Evolutionary conservation across 1,140 invertebrate genomes (phyloP), one percentile per base, ranked within the genome.

Genomic region (Tachypleus tridentatus): DNA sequence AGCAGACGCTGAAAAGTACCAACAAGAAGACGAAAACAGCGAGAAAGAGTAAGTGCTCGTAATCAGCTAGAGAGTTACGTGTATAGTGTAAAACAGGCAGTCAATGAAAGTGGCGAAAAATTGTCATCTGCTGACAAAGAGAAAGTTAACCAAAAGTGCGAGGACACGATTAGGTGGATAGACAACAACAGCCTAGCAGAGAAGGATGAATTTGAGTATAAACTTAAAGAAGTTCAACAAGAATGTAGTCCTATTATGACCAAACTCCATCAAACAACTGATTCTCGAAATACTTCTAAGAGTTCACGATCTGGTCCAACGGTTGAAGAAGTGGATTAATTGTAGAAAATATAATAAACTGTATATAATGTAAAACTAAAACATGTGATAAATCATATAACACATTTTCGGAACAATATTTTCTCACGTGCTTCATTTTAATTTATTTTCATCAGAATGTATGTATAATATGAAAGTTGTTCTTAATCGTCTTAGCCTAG

Each of bases 91-190:
- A 29, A 29, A 29, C 73, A 60, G 63, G 54, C 64, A 58, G 57
- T 57, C 64, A 56, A 64, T 57, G 64, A 58, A 58, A 66, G 74
- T 54, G 79, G 76, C 64, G 74, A 77, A 62, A 82, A 83, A 70
- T 70, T 89, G 0, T 78, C 78, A 4, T 80, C 82, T 4, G 72
- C 76, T 3, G 87, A 90, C 69, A 83, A 84, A 67, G 76, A 77
- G 48, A 76, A 75, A 7, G 84, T 87, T 0, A 74, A 80, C 3
- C 81, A 81, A 10, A 73, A 71, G 51, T 78, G 77, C 72, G 70
- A 79, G 49, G 75, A 78, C 54, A 68, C 72, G 49, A 73, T 80
- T 48, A 70, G 69, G 57, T 81, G 80, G 79, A 65, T 81, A 63
- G 79, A 80, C 60, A 67, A 67, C 49, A 80, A 81, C 67, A 71